Percentiles rank a stretch among this genome's conserved stretches.
phyloP scores from a whole-genome alignment of 2,888 invertebrate genomes.

The Parnassius glacialis region DNA sequence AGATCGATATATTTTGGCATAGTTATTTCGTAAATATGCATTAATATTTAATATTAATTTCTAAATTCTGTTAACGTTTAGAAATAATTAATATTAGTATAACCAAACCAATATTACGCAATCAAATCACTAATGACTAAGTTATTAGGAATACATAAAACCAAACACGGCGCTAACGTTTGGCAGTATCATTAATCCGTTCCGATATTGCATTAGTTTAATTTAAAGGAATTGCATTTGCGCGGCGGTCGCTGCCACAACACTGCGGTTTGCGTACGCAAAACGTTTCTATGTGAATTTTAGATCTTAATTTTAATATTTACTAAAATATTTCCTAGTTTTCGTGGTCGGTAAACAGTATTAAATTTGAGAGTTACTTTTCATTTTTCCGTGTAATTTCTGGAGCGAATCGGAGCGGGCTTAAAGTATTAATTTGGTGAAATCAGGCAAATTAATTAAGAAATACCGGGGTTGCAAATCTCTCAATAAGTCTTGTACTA shows the following conservation, averaged over 20 bases:
- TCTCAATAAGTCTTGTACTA: too few relatives aligned
- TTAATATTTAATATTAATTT: too few relatives aligned
- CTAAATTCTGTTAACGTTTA: too few relatives aligned
- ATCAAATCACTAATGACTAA: conserved; percentile 4
- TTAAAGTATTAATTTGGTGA: too few relatives aligned
- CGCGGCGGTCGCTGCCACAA: conserved; percentile 41
- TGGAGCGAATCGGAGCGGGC: too few relatives aligned
- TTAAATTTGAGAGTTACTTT: not conserved
- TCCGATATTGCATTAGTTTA: conserved; percentile 51
- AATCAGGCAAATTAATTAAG: too few relatives aligned
- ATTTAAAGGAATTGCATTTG: conserved; percentile 59
- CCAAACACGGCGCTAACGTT: conserved; percentile 30
- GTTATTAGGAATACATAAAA: conserved; percentile 28
- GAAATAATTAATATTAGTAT: not conserved
- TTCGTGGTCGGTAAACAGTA: conserved; percentile 34
- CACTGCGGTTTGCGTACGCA: conserved; percentile 47
- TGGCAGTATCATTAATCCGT: conserved; percentile 37
- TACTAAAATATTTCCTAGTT: conserved; percentile 40
- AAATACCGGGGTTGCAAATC: too few relatives aligned
- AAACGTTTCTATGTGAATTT: conserved; percentile 36
- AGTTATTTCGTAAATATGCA: too few relatives aligned
- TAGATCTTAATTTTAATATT: conserved; percentile 47
- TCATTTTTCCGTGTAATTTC: conserved; percentile 29
- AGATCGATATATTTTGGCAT: too few relatives aligned
- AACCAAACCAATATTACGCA: not conserved